Percentiles rank a stretch among this genome's conserved stretches.
Conservation (phyloP, 2,888 invertebrate genomes). For the Emesis furor region DNA sequence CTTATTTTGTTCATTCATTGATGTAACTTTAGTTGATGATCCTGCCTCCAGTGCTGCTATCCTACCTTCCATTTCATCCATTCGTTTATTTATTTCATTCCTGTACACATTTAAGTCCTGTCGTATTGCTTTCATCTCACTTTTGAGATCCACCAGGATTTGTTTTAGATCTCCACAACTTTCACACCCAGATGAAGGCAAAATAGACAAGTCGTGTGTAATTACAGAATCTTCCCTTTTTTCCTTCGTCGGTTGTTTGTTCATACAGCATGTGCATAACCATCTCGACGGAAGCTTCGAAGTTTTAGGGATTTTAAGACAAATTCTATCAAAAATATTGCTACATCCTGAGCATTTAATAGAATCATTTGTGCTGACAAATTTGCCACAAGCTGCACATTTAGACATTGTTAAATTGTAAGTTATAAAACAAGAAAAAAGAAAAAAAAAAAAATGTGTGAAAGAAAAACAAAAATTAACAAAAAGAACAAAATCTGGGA, state of each 20-base stretch:
- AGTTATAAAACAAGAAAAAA: not conserved
- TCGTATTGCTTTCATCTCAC: not conserved
- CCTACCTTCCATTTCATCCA: conserved; percentile 7
- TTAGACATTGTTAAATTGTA: not conserved
- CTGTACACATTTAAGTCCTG: not conserved
- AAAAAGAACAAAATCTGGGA: no score
- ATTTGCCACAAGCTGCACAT: not conserved
- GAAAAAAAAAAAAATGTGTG: not conserved
- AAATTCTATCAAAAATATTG: not conserved
- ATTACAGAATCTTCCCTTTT: not conserved
- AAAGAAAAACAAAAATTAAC: no score
- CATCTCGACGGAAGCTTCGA: not conserved
- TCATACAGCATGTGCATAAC: not conserved
- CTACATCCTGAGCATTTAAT: not conserved
- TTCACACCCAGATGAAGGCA: not conserved
- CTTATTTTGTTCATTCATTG: not conserved
- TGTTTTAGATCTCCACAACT: not conserved
- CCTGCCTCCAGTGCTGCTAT: not conserved
- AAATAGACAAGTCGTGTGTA: not conserved
- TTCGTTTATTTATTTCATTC: not conserved
- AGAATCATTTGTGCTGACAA: not conserved
- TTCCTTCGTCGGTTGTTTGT: not conserved
- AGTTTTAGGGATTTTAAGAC: not conserved
- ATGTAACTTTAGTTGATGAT: not conserved
- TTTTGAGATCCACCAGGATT: not conserved